Evolutionary conservation across 2,888 invertebrate species (phyloP).

Genomic region (Junonia oenone): DNA sequence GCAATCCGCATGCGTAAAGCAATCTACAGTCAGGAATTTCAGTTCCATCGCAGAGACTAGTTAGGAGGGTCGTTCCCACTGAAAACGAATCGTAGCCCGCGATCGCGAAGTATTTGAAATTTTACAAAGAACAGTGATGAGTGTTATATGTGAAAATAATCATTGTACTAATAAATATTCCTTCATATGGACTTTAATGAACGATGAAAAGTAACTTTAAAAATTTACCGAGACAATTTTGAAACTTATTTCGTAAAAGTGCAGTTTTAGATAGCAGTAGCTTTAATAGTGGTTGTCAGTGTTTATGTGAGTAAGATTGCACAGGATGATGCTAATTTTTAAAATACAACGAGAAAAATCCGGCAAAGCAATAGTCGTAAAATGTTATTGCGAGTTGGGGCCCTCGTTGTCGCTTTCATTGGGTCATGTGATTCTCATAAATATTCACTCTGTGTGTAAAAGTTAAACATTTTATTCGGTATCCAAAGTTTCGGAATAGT

Average conservation of each 20-base stretch:
- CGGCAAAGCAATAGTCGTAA: slow-evolving; percentile 15
- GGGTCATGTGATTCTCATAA: slow-evolving; percentile 24
- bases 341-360: slow-evolving; percentile 8
- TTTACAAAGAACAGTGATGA: slow-evolving; percentile 1
- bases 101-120: slow-evolving; percentile 36
- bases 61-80: slow-evolving; percentile 46
- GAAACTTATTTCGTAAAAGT: not conserved
- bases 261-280: not conserved
- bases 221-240: not conserved
- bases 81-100: slow-evolving; percentile 29
- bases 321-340: not conserved
- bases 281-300: not conserved
- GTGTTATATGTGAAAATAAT: slow-evolving; percentile 4
- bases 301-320: not conserved
- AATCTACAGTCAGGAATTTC: slow-evolving; percentile 52
- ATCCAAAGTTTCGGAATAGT: not conserved
- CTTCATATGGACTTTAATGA: not conserved
- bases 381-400: slow-evolving; percentile 21
- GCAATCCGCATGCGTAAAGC: slow-evolving; percentile 69
- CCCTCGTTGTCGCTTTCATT: slow-evolving; percentile 22
- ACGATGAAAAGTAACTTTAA: not conserved
- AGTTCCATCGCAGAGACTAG: slow-evolving; percentile 50
- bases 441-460: slow-evolving; percentile 20
- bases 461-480: slow-evolving; percentile 16
- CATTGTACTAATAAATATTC: not conserved